These are phyloP conservation scores for Clarias gariepinus DNA, from an alignment of 2,113 vertebrate genomes.

Conservation along the genomic window DNA sequence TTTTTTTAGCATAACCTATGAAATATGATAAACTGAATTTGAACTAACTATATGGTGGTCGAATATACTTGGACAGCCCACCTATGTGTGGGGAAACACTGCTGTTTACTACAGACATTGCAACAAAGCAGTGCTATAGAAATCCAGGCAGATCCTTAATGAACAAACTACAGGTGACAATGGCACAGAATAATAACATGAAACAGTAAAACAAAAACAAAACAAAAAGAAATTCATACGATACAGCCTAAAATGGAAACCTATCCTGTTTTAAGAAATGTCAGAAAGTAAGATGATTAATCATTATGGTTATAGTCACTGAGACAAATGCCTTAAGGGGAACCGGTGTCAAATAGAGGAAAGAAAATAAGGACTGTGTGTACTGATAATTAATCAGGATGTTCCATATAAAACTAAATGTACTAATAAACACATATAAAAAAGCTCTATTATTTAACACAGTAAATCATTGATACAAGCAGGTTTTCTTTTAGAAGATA, in stretches of 20 bases:
- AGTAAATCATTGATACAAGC: background rate
- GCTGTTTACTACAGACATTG: background rate
- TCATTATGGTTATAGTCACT: background rate
- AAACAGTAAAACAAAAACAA: background rate
- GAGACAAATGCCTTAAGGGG: background rate
- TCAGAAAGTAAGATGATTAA: background rate
- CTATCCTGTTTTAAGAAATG: background rate
- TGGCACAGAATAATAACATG: background rate
- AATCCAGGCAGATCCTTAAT: background rate
- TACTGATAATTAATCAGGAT: background rate
- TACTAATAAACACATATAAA: background rate
- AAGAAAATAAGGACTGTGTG: background rate
- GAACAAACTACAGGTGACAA: background rate
- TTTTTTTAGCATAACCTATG: too few relatives aligned
- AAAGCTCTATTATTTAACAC: background rate
- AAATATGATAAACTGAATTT: too few relatives aligned
- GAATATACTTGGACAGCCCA: too few relatives aligned
- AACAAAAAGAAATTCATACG: background rate
- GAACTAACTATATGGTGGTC: too few relatives aligned
- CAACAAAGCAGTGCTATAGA: background rate
- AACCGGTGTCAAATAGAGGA: background rate
- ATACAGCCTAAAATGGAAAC: background rate
- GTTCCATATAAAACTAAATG: background rate
- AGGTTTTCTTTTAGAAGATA: background rate
- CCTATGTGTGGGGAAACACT: too few relatives aligned